These are phyloP conservation scores for Cylindroiulus punctatus DNA, from an alignment of 2,888 invertebrate genomes.

Conservation along the genomic window DNA sequence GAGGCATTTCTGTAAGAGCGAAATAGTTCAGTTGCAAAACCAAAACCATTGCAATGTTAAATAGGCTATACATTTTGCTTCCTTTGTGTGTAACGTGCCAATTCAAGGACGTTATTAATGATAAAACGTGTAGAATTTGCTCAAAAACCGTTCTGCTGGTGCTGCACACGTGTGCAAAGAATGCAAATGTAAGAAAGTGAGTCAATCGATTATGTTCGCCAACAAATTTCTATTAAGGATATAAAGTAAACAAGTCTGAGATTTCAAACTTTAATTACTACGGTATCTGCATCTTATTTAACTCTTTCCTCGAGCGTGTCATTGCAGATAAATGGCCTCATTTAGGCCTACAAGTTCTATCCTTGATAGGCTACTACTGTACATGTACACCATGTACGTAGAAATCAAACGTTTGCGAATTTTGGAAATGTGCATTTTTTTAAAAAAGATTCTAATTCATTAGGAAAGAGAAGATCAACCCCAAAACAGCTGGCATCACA, in stretches of 20 bases:
- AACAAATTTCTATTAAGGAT: neutral
- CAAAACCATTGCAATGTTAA: slow-evolving; percentile 10
- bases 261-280: slow-evolving; percentile 6
- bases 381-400: neutral
- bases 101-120: slow-evolving; percentile 11
- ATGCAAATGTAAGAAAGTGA: neutral
- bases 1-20: neutral
- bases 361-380: neutral
- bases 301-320: neutral
- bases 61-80: slow-evolving; percentile 18
- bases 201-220: neutral
- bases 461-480: too few species aligned
- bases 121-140: slow-evolving; percentile 11
- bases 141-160: slow-evolving; percentile 10
- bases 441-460: too few species aligned
- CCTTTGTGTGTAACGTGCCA: neutral
- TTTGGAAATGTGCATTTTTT: too few species aligned
- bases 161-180: slow-evolving; percentile 11
- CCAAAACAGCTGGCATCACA: too few species aligned
- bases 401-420: neutral
- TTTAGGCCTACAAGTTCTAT: neutral
- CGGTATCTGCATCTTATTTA: neutral
- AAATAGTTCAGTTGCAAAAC: slow-evolving; percentile 11
- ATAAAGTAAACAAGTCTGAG: neutral
- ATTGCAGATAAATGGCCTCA: neutral